Conservation (phyloP, 2,888 invertebrate genomes). For the Tetragonisca angustula region DNA sequence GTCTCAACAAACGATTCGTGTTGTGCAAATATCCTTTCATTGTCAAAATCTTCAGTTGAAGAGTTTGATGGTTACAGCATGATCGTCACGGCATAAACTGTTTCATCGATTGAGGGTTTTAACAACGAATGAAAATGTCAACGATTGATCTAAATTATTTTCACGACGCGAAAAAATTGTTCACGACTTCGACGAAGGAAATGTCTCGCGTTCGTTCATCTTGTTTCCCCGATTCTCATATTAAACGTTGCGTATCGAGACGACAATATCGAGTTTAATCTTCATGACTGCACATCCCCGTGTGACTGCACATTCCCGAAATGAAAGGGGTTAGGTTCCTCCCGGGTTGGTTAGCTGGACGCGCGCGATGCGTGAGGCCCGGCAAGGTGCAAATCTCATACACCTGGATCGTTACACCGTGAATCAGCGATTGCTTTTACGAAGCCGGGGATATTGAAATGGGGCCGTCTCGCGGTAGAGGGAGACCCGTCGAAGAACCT, state of each 20-base stretch:
- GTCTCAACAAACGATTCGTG: too few species aligned
- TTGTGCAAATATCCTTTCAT: too few species aligned
- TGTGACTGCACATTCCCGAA: constrained; percentile 10
- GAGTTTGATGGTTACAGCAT: too few species aligned
- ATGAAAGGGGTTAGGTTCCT: constrained; percentile 57
- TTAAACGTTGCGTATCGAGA: constrained; percentile 8
- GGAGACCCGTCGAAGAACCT: constrained; percentile 63
- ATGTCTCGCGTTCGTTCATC: constrained; percentile 28
- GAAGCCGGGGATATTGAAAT: constrained; percentile 71
- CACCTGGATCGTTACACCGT: constrained; percentile 72
- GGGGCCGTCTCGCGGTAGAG: constrained; percentile 58
- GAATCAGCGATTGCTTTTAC: constrained; percentile 73
- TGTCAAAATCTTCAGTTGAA: too few species aligned
- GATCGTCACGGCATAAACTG: too few species aligned
- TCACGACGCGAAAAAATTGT: too few species aligned
- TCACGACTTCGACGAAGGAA: too few species aligned
- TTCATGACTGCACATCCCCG: constrained; percentile 44
- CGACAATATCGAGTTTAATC: too few species aligned
- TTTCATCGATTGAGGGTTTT: too few species aligned
- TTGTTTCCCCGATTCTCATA: constrained; percentile 25
- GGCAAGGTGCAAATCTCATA: constrained; percentile 72
- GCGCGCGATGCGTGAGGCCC: constrained; percentile 66
- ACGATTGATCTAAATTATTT: too few species aligned
- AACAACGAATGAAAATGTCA: too few species aligned
- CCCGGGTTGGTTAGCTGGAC: constrained; percentile 24